Conservation (phyloP, 1,140 invertebrate genomes). For the Diorhabda elongata region DNA sequence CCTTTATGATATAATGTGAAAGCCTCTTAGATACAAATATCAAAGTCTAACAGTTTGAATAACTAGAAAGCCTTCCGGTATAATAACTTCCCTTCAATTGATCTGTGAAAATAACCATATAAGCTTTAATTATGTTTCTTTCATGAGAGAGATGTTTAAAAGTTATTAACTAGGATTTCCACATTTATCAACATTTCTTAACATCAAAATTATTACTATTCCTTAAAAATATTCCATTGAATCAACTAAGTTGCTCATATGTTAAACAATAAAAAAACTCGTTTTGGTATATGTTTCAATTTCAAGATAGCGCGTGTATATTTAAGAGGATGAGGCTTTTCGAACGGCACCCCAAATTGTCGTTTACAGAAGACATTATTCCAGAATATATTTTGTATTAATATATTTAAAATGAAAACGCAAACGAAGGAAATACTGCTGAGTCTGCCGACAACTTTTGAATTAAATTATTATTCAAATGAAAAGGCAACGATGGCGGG, state of each 20-base stretch:
- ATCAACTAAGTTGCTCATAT: background rate
- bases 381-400: conserved; percentile 33
- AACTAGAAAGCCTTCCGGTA: too few species aligned
- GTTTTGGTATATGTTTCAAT: conserved; percentile 2
- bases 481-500: conserved; percentile 28
- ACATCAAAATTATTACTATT: too few species aligned
- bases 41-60: too few species aligned
- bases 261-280: background rate
- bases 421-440: conserved; percentile 35
- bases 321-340: background rate
- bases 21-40: too few species aligned
- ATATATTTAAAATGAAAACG: conserved; percentile 40
- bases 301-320: background rate
- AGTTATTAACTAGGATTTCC: too few species aligned
- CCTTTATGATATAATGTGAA: too few species aligned
- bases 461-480: conserved; percentile 43
- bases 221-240: too few species aligned
- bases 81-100: too few species aligned
- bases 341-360: conserved; percentile 10
- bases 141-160: too few species aligned
- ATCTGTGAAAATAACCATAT: too few species aligned
- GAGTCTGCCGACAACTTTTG: conserved; percentile 35
- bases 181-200: too few species aligned
- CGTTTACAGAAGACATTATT: conserved; percentile 24
- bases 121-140: too few species aligned